Conservation (phyloP, 2,797 vertebrate genomes). For the Aplochiton taeniatus region DNA sequence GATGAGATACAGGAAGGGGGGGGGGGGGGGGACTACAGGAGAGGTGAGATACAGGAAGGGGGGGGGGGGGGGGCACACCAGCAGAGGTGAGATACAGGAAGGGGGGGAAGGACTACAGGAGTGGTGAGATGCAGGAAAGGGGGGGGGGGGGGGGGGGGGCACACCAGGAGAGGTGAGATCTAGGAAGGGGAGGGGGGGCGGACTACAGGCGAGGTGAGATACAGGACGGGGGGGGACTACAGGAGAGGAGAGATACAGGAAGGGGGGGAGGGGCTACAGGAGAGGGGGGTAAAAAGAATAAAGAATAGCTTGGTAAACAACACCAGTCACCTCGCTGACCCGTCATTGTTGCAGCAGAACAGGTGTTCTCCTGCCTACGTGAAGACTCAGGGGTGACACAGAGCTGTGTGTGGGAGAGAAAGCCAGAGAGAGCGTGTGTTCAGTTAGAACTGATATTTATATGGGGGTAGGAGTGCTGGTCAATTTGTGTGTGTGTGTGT, state of each 20-base stretch:
- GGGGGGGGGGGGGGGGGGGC: constrained; percentile 1
- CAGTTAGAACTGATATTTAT: neutral
- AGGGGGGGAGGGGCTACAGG: neutral
- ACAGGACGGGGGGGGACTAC: neutral
- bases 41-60: neutral
- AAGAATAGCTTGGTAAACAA: neutral
- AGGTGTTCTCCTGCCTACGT: constrained; percentile 30
- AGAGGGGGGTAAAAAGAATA: neutral
- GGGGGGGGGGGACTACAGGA: neutral
- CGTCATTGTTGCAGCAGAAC: constrained; percentile 29
- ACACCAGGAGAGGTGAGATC: neutral
- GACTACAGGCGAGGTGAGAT: neutral
- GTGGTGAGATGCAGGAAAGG: neutral
- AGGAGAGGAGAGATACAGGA: constrained; percentile 5
- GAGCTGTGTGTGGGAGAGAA: neutral
- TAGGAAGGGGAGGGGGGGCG: neutral
- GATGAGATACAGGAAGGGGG: neutral
- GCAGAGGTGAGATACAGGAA: neutral
- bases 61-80: neutral
- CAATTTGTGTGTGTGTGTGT: neutral
- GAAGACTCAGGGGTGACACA: neutral
- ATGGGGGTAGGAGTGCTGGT: constrained; percentile 5
- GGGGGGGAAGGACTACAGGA: neutral
- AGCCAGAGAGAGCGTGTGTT: neutral
- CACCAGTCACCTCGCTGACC: constrained; percentile 24